Percentiles rank a stretch among this genome's conserved stretches.
phyloP scores from a whole-genome alignment of 2,113 vertebrate genomes.

The Pelobates fuscus region DNA sequence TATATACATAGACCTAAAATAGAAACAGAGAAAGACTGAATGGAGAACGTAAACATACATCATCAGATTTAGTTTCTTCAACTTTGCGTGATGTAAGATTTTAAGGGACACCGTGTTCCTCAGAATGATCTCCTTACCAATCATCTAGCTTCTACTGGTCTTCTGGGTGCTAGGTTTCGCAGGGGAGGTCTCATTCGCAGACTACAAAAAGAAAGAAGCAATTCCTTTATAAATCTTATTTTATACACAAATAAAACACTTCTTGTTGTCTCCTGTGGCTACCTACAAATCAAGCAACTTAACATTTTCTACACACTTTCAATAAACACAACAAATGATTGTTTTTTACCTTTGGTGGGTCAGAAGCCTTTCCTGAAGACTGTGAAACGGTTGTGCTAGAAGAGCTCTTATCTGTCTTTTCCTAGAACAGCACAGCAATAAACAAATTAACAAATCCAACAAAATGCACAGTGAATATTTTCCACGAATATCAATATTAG shows the following conservation, averaged over 20 bases:
- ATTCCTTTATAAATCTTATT: too few relatives aligned
- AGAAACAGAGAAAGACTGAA: background rate
- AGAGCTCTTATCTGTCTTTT: slow-evolving; percentile 59
- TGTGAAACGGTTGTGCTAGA: slow-evolving; percentile 54
- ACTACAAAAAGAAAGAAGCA: slow-evolving; percentile 53
- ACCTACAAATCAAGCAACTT: too few relatives aligned
- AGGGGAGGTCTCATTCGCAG: slow-evolving; percentile 60
- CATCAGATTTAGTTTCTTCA: too few relatives aligned
- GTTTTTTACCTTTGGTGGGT: slow-evolving; percentile 62
- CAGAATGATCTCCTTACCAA: slow-evolving; percentile 65
- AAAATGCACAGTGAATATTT: too few relatives aligned
- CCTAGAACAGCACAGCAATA: slow-evolving; percentile 57
- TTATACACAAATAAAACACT: too few relatives aligned
- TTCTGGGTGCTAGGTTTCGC: slow-evolving; percentile 67
- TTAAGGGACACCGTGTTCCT: too few relatives aligned
- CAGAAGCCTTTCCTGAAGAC: slow-evolving; percentile 58
- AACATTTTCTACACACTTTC: too few relatives aligned
- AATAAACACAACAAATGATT: background rate
- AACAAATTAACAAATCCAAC: background rate
- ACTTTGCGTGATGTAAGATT: too few relatives aligned
- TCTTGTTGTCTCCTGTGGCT: too few relatives aligned
- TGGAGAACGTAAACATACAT: too few relatives aligned
- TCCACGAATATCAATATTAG: too few relatives aligned
- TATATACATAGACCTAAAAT: slow-evolving; percentile 50
- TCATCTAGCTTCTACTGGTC: slow-evolving; percentile 61